Evolutionary conservation across 1,140 invertebrate species (phyloP).

Genomic region (Thaumatotibia leucotreta): DNA sequence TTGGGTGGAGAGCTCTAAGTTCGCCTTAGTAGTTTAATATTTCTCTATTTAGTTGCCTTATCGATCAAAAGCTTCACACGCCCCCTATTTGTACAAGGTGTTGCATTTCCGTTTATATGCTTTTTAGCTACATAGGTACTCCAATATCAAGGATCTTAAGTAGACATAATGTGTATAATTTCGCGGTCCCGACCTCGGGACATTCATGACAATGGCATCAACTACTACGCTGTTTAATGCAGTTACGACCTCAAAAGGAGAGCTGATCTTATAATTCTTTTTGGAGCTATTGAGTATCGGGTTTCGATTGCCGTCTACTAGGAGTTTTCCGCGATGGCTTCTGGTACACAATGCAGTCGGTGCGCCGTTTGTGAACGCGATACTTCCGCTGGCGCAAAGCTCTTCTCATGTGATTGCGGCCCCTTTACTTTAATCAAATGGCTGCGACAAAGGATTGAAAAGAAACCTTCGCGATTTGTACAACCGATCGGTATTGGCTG

Average conservation of each 20-base stretch:
- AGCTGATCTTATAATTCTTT: constrained; percentile 48
- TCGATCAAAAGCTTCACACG: not conserved
- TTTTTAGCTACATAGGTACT: not conserved
- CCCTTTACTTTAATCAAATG: constrained; percentile 72
- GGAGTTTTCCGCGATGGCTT: constrained; percentile 29
- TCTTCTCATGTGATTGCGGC: constrained; percentile 62
- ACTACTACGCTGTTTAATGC: not conserved
- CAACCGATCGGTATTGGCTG: constrained; percentile 65
- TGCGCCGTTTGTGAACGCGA: constrained; percentile 67
- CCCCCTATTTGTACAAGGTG: not conserved
- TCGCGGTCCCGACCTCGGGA: not conserved
- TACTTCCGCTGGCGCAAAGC: constrained; percentile 64
- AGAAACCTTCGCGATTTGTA: constrained; percentile 62
- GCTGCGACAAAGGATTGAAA: constrained; percentile 71
- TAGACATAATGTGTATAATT: not conserved
- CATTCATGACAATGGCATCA: not conserved
- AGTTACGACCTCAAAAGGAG: constrained; percentile 18
- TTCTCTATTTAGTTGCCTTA: not conserved
- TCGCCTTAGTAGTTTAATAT: not conserved
- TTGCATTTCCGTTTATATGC: not conserved
- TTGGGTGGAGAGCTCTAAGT: not conserved
- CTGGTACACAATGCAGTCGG: constrained; percentile 62
- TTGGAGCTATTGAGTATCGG: constrained; percentile 42
- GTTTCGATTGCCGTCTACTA: constrained; percentile 44
- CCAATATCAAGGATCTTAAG: not conserved